These are phyloP conservation scores for Calyptomena viridis DNA, from an alignment of 2,113 vertebrate species.

Conservation along the genomic window DNA sequence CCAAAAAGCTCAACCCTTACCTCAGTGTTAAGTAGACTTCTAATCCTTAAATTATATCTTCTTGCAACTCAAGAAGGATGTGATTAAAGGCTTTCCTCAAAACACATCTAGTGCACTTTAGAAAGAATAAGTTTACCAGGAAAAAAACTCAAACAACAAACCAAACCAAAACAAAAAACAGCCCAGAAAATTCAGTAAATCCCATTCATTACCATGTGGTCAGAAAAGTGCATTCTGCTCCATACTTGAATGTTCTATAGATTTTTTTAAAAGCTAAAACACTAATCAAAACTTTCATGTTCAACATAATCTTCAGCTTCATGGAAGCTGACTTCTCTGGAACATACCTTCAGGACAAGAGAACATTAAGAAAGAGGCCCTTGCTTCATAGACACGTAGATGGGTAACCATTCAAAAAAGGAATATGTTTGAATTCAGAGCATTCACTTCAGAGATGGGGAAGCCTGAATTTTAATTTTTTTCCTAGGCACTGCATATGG, in stretches of 20 bases:
- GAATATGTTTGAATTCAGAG: neutral
- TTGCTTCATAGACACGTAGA: neutral
- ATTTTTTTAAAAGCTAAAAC: neutral
- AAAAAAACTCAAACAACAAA: neutral
- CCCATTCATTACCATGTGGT: neutral
- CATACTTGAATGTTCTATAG: neutral
- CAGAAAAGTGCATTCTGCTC: neutral
- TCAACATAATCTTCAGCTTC: neutral
- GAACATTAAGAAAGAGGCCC: neutral
- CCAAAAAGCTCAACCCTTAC: neutral
- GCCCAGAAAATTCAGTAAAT: neutral
- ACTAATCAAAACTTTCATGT: neutral
- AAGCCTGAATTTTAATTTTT: neutral
- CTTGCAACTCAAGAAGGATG: neutral
- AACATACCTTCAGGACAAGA: neutral
- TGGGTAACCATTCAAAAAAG: neutral
- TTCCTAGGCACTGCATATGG: neutral
- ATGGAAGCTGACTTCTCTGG: neutral
- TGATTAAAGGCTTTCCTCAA: neutral
- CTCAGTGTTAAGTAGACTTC: neutral
- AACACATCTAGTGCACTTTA: neutral
- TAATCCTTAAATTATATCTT: neutral
- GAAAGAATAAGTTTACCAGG: neutral
- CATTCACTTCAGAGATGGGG: neutral
- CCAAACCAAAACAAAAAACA: neutral